These are phyloP conservation scores for Marronus borbonicus DNA, from an alignment of 2,888 invertebrate species.

Conservation along the genomic window DNA sequence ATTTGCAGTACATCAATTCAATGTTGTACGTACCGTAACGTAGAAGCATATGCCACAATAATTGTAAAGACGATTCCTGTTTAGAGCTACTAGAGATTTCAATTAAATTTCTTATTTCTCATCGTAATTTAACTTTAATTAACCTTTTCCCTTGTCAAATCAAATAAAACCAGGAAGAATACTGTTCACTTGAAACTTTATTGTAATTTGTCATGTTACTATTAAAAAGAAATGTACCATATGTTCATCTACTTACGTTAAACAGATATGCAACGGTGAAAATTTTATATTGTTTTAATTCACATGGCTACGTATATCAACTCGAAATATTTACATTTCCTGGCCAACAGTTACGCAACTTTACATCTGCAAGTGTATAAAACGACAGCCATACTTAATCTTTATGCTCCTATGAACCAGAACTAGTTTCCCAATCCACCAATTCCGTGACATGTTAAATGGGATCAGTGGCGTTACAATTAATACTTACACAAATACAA, in stretches of 20 bases:
- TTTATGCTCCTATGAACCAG: conserved; percentile 7
- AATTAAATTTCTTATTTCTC: too few species aligned
- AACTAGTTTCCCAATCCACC: conserved; percentile 3
- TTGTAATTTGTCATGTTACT: too few species aligned
- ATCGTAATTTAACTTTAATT: too few species aligned
- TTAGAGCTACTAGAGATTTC: too few species aligned
- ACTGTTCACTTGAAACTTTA: too few species aligned
- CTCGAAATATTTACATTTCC: conserved; percentile 23
- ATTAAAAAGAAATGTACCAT: too few species aligned
- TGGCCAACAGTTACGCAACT: conserved; percentile 13
- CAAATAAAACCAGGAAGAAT: too few species aligned
- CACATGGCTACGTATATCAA: neutral
- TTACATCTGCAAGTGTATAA: conserved; percentile 17
- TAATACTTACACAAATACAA: neutral
- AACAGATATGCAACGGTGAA: neutral
- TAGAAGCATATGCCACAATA: too few species aligned
- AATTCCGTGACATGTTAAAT: neutral
- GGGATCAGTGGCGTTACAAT: neutral
- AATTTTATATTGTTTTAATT: conserved; percentile 13
- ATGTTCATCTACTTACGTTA: too few species aligned
- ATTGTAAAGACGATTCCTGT: too few species aligned
- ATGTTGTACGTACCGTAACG: neutral
- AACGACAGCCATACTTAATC: conserved; percentile 14
- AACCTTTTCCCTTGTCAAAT: too few species aligned
- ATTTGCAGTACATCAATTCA: neutral